Base-by-base conservation (phyloP, 1,140 invertebrate genomes). In the Papilio aristodemus region DNA sequence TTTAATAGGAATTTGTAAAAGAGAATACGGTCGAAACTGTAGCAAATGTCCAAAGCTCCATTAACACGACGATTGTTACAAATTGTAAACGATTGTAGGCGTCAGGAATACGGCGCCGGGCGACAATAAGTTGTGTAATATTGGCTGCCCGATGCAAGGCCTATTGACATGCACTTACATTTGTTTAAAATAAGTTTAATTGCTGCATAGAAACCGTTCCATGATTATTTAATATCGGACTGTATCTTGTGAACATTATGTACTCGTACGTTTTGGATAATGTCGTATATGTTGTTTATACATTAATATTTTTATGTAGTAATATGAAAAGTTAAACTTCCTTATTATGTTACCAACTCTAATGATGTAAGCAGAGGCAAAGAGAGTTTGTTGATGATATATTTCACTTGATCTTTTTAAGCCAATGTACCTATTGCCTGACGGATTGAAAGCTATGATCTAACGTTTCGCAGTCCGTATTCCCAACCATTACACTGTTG, bases 121-220 rank as follows among this genome's bases (percentile, higher is more conserved):
- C 46, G 46, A 32, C 46, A 54, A 54, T 54, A 54, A 54, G 2
- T 54, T 54, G 46, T 54, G 19, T 54, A 54, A 54, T 54, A 54
- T 54, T 19, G 10, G 4, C 8, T 54, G 46, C 46, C 46, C 14
- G 46, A 54, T 19, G 22, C 46, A 54, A 54, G 46, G 46, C 46
- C 19, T 54, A 25, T 43, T 54, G 46, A 54, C 46, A 17, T 54
- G 46, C 19, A 22, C 46, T 54, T 54, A 54, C 6, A 11, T 25
- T 54, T 25, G 46, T 54, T 25, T 54, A 54, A 54, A 54, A 54
- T 54, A 22, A 54, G 46, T 54, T 54, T 54, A 54, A 54, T 54
- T 25, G 46, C 19, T 19, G 19, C 19, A 13, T 54, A 22, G 46
- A 54, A 54, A 46, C 43, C 2, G 14, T 46, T 19, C 19, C 17